Base-by-base conservation (phyloP, 2,797 vertebrate genomes). In the Notoglanidium macrostoma region DNA sequence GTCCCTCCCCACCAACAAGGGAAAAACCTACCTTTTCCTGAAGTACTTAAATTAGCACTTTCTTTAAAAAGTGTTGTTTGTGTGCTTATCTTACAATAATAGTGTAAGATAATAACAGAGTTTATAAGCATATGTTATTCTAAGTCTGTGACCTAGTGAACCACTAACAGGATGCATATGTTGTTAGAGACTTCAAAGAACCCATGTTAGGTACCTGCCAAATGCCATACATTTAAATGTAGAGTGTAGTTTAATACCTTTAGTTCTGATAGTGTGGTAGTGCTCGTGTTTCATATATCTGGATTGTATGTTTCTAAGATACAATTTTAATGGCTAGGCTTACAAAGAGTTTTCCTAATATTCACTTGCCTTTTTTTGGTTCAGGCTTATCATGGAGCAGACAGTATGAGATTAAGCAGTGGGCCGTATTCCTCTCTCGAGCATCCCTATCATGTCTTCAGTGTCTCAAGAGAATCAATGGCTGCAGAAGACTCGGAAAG, bases 331-430 rank as follows among this genome's bases (percentile, higher is more conserved):
- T 44, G 21, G 26, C 6, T 23, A 29, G 7, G 1, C n/a, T 83
- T 32, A 21, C 4, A 55, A 21, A 70, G 26, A n/a, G 8, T 74
- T 84, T 32, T n/a, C 9, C 40, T 82, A 21, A 59, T 70, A 59
- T 51, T 79, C 29, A 67, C 51, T 83, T 85, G 35, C 32, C 40
- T 40, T 11, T 57, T 35, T 74, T 63, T 9, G 65, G 90, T 81
- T 76, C 89, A 94, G 93, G 88, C 88, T 65, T 87, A 92, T 84
- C 90, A 67, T 77, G 85, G 89, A 61, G 76, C 77, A n/a, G 89
- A 86, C 40, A 90, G 83, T 89, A 57, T 86, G 85, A 67, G 89
- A 61, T 73, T 82, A 14, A 88, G 89, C 83, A 88, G 88, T 59
- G 89, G 89, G 35, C 87, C 89, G 57, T 91, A 86, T 86, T 86